These are phyloP conservation scores for Lutjanus argentimaculatus DNA, from an alignment of 2,797 vertebrate species.

Conservation along the genomic window DNA sequence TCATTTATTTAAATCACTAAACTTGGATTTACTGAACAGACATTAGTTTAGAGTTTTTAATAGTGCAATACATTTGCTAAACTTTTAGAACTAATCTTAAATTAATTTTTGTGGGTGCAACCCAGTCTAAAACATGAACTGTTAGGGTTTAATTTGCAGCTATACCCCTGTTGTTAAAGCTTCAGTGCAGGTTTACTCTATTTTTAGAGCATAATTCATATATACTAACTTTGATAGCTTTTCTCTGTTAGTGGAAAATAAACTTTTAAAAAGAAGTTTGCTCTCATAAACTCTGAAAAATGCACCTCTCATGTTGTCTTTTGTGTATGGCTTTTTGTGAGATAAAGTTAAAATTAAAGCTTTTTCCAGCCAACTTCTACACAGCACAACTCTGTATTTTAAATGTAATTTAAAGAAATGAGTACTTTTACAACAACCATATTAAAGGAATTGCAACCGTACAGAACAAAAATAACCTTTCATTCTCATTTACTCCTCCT, in stretches of 20 bases:
- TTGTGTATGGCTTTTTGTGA: neutral
- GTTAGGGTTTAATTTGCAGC: neutral
- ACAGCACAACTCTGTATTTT: neutral
- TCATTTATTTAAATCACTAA: too few relatives aligned
- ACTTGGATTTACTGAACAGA: too few relatives aligned
- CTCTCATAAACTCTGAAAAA: neutral
- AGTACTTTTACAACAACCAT: neutral
- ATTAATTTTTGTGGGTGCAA: too few relatives aligned
- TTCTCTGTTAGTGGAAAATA: neutral
- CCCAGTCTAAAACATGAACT: too few relatives aligned
- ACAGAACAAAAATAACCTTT: neutral
- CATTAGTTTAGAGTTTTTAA: too few relatives aligned
- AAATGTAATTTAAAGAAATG: neutral
- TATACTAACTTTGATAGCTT: neutral
- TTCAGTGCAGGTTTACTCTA: neutral
- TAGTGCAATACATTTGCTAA: too few relatives aligned
- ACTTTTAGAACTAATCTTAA: too few relatives aligned
- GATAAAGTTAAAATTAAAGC: neutral
- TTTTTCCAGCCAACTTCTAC: neutral
- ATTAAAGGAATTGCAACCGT: conserved; percentile 8
- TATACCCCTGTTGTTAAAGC: neutral
- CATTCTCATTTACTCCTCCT: neutral
- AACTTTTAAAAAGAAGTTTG: conserved; percentile 7
- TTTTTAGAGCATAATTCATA: neutral
- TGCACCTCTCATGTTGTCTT: neutral